phyloP scores from a whole-genome alignment of 2,113 vertebrate species.

The Corvus hawaiiensis region DNA sequence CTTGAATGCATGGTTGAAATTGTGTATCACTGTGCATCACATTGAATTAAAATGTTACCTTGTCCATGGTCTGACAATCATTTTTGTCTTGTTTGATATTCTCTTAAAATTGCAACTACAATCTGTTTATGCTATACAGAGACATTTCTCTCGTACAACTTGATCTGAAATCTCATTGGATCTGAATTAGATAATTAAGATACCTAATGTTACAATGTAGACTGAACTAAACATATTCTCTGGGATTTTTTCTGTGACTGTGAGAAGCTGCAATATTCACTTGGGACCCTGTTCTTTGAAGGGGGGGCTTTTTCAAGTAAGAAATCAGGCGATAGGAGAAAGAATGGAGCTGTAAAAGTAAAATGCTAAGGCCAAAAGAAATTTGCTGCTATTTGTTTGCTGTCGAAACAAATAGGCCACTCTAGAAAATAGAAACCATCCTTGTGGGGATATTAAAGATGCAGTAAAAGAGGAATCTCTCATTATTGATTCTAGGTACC shows the following conservation, averaged over 20 bases:
- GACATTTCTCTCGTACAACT: neutral
- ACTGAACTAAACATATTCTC: neutral
- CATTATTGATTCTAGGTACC: neutral
- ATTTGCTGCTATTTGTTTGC: neutral
- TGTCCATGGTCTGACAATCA: neutral
- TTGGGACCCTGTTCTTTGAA: neutral
- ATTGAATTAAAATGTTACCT: neutral
- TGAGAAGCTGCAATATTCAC: neutral
- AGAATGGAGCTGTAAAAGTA: neutral
- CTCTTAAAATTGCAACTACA: neutral
- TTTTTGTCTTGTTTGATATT: neutral
- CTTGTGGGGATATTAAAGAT: neutral
- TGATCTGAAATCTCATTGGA: neutral
- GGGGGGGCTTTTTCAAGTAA: neutral
- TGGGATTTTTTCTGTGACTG: neutral
- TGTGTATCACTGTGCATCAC: neutral
- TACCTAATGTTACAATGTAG: neutral
- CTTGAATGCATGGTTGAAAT: neutral
- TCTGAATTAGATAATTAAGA: neutral
- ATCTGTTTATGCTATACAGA: neutral
- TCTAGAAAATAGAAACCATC: neutral
- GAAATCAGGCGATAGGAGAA: neutral
- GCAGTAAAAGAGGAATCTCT: neutral
- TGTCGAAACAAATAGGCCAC: neutral
- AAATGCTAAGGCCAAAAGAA: neutral